A percentile compares a stretch with the other conserved stretches of the same genome.
phyloP scores from a whole-genome alignment of 1,140 invertebrate species.

The Hetaerina americana region DNA sequence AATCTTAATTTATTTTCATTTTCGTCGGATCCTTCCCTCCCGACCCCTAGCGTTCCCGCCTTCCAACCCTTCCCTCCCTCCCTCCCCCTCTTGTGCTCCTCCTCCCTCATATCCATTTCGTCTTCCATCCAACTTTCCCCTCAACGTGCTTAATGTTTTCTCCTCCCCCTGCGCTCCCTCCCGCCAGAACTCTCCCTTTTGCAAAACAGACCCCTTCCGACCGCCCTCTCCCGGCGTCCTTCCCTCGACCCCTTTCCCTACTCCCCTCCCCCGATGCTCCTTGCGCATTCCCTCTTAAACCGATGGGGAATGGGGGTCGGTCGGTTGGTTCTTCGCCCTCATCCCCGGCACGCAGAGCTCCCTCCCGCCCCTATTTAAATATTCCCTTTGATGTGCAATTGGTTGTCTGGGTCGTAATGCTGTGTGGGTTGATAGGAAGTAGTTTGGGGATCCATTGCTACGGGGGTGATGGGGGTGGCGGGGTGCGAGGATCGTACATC shows the following conservation, averaged over 20 bases:
- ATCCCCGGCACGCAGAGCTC: neutral
- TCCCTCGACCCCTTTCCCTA: neutral
- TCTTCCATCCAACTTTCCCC: no score
- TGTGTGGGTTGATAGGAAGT: neutral
- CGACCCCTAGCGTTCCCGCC: no score
- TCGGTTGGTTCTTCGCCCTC: neutral
- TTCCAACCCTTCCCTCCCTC: no score
- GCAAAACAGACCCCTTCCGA: neutral
- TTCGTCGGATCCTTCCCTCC: no score
- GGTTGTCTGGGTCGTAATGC: neutral
- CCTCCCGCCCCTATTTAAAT: neutral
- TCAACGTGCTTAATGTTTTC: no score
- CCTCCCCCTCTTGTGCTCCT: no score
- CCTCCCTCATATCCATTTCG: no score
- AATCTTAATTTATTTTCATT: no score
- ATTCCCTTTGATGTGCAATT: neutral
- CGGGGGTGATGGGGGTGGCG: neutral
- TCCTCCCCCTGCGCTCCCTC: neutral
- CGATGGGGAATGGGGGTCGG: neutral
- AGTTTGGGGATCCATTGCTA: neutral
- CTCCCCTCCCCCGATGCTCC: neutral
- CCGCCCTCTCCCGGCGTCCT: neutral
- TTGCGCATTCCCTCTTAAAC: neutral
- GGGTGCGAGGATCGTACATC: no score
- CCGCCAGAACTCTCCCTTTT: neutral